Evolutionary conservation across 2,888 invertebrate species (phyloP), one percentile per base, ranked within the genome.

Genomic region (Hypsopygia costalis): DNA sequence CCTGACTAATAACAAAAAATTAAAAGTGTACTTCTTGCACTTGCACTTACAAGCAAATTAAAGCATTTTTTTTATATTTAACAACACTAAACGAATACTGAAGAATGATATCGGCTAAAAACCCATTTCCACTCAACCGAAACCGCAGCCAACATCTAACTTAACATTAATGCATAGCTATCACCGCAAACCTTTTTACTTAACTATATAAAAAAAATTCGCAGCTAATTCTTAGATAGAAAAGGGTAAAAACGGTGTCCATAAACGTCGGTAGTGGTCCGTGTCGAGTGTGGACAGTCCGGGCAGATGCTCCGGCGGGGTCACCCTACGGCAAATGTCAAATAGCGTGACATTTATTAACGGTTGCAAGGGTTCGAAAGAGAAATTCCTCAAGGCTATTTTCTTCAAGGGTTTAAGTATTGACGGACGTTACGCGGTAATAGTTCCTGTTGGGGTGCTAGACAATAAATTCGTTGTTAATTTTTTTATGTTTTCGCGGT

Each of bases 281-380:
- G 63, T 58, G 59, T 48, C 63, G 41, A 56, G 54, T 31, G 25
- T 4, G 31, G 31, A 49, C 47, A 36, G 52, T 55, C 58, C 55
- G 47, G 34, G 55, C 64, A 61, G 59, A 55, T 58, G 63, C 52
- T 54, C 51, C 43, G 6, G 8, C 25, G 25, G 16, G 54, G 54
- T 50, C 57, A 52, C 58, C 70, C 69, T 49, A 16, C 33, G 51
- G 51, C 63, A 68, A 71, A 69, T 74, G 77, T 76, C 77, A 77
- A 71, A 58, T 58, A 52, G 55, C 51, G 52, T 81, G 83, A 85
- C 83, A 81, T 85, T 87, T 87, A 87, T 83, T 82, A 85, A 82
- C 80, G 73, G 65, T 55, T 58, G 53, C 67, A 78, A 78, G 82
- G 82, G 78, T 81, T 77, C 16, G 16, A 62, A 54, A 56, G 49